Evolutionary conservation across 2,113 vertebrate genomes (phyloP), one percentile per base, ranked within the genome.

Genomic region (Trematocara unimaculatum): DNA sequence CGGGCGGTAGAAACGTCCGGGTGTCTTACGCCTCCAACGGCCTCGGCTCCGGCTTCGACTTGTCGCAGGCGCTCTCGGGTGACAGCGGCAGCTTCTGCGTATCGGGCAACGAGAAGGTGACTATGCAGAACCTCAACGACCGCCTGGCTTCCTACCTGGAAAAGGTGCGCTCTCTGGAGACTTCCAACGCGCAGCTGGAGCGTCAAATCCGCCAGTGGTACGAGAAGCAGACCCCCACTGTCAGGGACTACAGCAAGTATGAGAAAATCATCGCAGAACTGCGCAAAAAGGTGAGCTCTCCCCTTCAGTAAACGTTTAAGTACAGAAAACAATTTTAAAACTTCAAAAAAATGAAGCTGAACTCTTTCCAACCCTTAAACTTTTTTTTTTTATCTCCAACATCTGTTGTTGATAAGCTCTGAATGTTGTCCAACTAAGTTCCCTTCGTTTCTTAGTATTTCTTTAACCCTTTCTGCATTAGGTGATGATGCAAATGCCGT

Each of bases 111-210:
- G 94, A 96, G 86, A 97, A 97, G 78, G 4, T 26, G 7, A 96
- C 96, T 84, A 96, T 97, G 96, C 96, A 97, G 93, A 96, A 96
- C 87, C 96, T 97, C 18, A 97, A 97, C 31, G 95, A 97, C 88
- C 96, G 96, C 1, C 91, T 97, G 91, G 94, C 95, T 55, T 0
- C 42, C 15, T 97, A 97, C 87, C 91, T 97, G 93, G 90, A 94
- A 0, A 96, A 97, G 90, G 97, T 97, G 91, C 96, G 93, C 87
- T 45, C 89, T 0, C 94, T 97, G 91, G 96, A 97, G 92, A 38
- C 26, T 5, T 91, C 94, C 82, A 97, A 97, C 4, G 56, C 87
- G 6, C 1, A 90, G 23, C 94, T 97, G 77, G 96, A 97, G 94
- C 79, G 1, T 3, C 93, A 97, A 56, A 97, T 97, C 94, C 96